Evolutionary conservation across 2,797 vertebrate genomes (phyloP).

Genomic region (Danionella dracula): DNA sequence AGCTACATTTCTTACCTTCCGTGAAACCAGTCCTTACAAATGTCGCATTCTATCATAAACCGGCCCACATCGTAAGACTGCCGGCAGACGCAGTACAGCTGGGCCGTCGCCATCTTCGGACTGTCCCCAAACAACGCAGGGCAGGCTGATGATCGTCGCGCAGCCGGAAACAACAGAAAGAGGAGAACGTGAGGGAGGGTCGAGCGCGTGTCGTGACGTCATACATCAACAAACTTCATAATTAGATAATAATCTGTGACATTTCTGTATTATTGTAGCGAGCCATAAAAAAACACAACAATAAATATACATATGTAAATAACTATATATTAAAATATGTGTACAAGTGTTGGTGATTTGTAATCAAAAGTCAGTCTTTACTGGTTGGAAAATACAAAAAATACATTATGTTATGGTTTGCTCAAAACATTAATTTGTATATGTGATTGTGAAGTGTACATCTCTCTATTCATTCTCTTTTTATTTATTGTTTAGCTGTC

Average conservation of each 20-base stretch:
- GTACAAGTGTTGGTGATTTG: too few relatives aligned
- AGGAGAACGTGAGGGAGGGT: neutral
- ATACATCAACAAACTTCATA: neutral
- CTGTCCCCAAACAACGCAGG: slow-evolving; percentile 79
- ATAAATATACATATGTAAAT: too few relatives aligned
- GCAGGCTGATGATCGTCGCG: slow-evolving; percentile 51
- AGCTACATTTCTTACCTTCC: slow-evolving; percentile 77
- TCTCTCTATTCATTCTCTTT: too few relatives aligned
- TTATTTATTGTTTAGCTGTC: too few relatives aligned
- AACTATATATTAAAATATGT: too few relatives aligned
- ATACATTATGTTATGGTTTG: too few relatives aligned
- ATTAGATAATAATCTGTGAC: neutral
- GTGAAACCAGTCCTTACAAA: slow-evolving; percentile 98
- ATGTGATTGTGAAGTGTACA: too few relatives aligned
- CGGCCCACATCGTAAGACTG: slow-evolving; percentile 95
- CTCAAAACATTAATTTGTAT: too few relatives aligned
- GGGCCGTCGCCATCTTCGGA: slow-evolving; percentile 86
- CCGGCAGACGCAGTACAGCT: slow-evolving; percentile 96
- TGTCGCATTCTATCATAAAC: slow-evolving; percentile 98
- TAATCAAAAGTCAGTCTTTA: too few relatives aligned
- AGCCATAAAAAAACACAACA: too few relatives aligned
- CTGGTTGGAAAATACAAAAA: too few relatives aligned
- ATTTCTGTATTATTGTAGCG: too few relatives aligned
- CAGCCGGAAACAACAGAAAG: slow-evolving; percentile 65
- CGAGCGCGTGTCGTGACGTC: slow-evolving; percentile 1